Conservation (phyloP, 2,113 vertebrate species). For the Otis tarda region DNA sequence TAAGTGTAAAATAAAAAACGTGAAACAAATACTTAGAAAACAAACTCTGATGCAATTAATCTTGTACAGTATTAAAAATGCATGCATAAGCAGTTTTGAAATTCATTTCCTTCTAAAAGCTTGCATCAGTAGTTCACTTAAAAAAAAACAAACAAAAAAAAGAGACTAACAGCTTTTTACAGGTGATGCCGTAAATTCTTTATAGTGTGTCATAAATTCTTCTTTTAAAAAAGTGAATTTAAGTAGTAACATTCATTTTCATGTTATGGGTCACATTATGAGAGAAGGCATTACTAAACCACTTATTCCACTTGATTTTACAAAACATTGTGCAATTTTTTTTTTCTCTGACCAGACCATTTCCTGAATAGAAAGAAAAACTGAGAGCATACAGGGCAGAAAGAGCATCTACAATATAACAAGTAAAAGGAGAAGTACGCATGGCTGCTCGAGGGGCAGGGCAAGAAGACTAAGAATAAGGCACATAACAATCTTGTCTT, state of each 20-base stretch:
- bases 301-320: neutral
- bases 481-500: neutral
- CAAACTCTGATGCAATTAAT: neutral
- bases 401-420: neutral
- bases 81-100: neutral
- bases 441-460: neutral
- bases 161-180: neutral
- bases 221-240: neutral
- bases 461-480: neutral
- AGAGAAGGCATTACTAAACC: neutral
- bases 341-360: neutral
- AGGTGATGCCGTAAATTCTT: neutral
- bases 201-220: neutral
- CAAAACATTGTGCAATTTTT: neutral
- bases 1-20: neutral
- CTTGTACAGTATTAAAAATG: conserved; percentile 1
- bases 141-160: neutral
- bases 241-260: neutral
- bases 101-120: neutral
- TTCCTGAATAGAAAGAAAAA: neutral
- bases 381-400: neutral
- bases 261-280: neutral
- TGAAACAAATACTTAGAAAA: neutral
- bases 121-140: neutral
- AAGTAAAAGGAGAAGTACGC: neutral